Base-by-base conservation (phyloP, 1,140 invertebrate species). In the Gonatopus flavifemur region DNA sequence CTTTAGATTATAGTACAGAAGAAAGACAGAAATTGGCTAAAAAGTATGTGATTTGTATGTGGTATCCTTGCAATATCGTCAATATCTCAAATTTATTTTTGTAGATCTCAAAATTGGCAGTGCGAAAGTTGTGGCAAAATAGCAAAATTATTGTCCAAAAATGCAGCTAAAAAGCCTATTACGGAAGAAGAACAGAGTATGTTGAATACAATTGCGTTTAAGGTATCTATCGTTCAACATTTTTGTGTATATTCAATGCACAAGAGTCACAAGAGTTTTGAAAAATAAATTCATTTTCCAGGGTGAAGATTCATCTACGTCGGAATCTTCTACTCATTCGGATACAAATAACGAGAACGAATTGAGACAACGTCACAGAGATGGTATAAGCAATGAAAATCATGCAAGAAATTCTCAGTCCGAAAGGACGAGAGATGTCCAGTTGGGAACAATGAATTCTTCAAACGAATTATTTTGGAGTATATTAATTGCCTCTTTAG, bases 21-120 rank as follows among this genome's bases (percentile, higher is more conserved):
- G 94, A 96, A 75, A 81, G 95, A 57, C 86, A 88, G 67, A 75
- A 78, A 41, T 80, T 98, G 39, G 94, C 94, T 19, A 87, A 84
- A 67, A 90, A 87, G 86, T 89, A 78, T 57, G 45, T 60, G 15
- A 22, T 49, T 53, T 55, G 44, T 31, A 6, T 13, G n/a, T 7
- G 9, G n/a, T 32, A 32, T 6, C 16, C 12, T 33, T 16, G n/a
- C n/a, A n/a, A n/a, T 21, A 33, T 33, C 24, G 10, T 12, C 12
- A 45, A 31, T 18, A 25, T 45, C 16, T 41, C 24, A 20, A 44
- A 48, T 37, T 16, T 37, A 42, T 31, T 35, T 31, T 55, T 49
- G 18, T n/a, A 78, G 76, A 56, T 78, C 76, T 10, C 44, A 74
- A 18, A 70, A 51, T 37, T 78, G 76, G 76, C 59, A 72, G 45